Evolutionary conservation across 2,888 invertebrate species (phyloP).

Genomic region (Apodemia zela): DNA sequence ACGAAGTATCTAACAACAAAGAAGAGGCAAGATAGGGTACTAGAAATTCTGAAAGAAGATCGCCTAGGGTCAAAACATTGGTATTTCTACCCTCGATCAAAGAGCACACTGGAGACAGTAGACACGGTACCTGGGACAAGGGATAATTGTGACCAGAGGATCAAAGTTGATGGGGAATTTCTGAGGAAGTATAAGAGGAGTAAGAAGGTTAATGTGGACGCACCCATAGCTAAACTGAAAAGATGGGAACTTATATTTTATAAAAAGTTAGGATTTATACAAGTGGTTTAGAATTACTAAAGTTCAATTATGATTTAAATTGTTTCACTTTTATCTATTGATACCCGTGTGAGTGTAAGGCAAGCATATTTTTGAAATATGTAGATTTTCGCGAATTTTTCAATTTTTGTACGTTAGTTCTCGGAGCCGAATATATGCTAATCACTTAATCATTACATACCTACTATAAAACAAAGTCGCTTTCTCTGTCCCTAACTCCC

Average conservation of each 20-base stretch:
- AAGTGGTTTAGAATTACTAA: conserved; percentile 47
- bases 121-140: conserved; percentile 37
- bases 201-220: conserved; percentile 55
- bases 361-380: too few relatives aligned
- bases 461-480: too few relatives aligned
- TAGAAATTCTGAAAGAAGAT: conserved; percentile 64
- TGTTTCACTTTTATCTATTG: neutral
- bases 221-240: conserved; percentile 64
- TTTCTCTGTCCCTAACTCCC: too few relatives aligned
- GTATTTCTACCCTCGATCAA: conserved; percentile 60
- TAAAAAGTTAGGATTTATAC: conserved; percentile 70
- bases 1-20: conserved; percentile 61
- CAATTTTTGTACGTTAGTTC: too few relatives aligned
- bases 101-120: conserved; percentile 31
- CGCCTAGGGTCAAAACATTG: conserved; percentile 66
- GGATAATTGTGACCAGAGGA: conserved; percentile 56
- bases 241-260: conserved; percentile 70
- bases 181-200: conserved; percentile 63
- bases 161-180: conserved; percentile 65
- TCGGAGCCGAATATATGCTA: too few relatives aligned
- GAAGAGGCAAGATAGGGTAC: conserved; percentile 61
- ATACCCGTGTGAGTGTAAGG: too few relatives aligned
- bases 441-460: too few relatives aligned
- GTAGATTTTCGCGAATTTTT: too few relatives aligned
- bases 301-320: neutral